Evolutionary conservation across 2,797 vertebrate species (phyloP).

Genomic region (Euphonia xanthogaster): DNA sequence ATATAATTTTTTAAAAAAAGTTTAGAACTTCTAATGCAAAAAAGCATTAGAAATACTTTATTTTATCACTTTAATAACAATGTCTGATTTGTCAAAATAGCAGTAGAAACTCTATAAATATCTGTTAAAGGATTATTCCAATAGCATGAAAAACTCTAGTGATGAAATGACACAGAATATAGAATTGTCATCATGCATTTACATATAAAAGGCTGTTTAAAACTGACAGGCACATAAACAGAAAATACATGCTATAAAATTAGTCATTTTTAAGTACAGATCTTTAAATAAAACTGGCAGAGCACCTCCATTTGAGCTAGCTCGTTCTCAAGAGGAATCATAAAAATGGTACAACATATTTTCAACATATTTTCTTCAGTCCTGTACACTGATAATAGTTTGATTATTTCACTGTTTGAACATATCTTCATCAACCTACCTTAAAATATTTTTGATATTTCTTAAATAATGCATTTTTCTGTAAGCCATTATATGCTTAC

Average conservation of each 20-base stretch:
- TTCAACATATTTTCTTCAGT: not conserved
- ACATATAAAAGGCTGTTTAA: constrained; percentile 57
- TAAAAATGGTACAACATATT: not conserved
- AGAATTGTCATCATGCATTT: constrained; percentile 26
- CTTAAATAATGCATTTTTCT: not conserved
- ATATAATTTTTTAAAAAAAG: not conserved
- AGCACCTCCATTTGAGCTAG: not conserved
- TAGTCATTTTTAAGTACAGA: constrained; percentile 22
- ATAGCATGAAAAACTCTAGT: constrained; percentile 30
- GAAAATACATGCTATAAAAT: constrained; percentile 56
- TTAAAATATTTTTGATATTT: not conserved
- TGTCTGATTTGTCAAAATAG: constrained; percentile 62
- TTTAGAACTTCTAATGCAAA: constrained; percentile 2
- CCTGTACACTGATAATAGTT: not conserved
- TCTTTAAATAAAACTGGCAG: constrained; percentile 40
- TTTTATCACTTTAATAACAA: constrained; percentile 52
- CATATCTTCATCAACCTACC: not conserved
- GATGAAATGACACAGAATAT: constrained; percentile 42
- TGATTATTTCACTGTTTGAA: not conserved
- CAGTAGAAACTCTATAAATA: constrained; percentile 60
- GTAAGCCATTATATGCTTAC: not conserved
- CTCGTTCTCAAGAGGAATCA: constrained; percentile 7
- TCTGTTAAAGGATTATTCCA: constrained; percentile 49
- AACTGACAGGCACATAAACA: constrained; percentile 61
- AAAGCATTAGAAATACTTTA: constrained; percentile 26